Evolutionary conservation across 2,113 vertebrate genomes (phyloP).

Genomic region (Phoxinus phoxinus): DNA sequence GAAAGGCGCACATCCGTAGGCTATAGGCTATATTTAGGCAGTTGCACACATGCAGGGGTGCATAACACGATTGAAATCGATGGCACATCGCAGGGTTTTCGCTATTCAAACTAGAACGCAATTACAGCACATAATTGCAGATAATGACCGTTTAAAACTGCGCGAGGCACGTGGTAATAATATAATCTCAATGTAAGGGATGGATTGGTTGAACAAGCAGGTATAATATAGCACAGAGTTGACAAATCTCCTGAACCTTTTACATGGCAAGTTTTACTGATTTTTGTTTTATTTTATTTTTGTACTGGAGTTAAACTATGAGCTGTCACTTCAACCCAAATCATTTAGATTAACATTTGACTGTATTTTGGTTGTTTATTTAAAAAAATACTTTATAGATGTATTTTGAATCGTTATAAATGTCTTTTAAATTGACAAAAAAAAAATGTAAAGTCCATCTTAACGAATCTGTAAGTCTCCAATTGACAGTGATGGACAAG

Average conservation of each 20-base stretch:
- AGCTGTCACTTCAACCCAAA: not conserved
- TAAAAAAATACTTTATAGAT: not conserved
- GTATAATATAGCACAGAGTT: constrained; percentile 24
- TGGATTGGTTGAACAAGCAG: not conserved
- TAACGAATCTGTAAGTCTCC: not conserved
- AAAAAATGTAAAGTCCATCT: not conserved
- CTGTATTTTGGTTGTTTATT: not conserved
- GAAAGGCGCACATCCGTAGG: constrained; percentile 28
- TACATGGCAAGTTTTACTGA: not conserved
- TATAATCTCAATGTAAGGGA: constrained; percentile 51
- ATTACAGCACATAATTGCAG: constrained; percentile 59
- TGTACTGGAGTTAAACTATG: not conserved
- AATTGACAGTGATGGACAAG: constrained; percentile 4
- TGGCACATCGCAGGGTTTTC: constrained; percentile 48
- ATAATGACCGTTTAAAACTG: constrained; percentile 57
- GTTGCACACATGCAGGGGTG: constrained; percentile 22
- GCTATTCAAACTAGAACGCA: constrained; percentile 56
- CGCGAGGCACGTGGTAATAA: constrained; percentile 52
- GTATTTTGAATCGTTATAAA: not conserved
- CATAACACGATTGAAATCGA: constrained; percentile 54
- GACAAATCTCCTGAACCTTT: not conserved
- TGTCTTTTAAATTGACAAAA: not conserved
- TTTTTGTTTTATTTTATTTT: too few species aligned
- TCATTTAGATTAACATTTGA: not conserved
- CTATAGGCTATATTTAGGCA: constrained; percentile 5